phyloP scores from a whole-genome alignment of 2,113 vertebrate genomes.

The Dasyprocta punctata region DNA sequence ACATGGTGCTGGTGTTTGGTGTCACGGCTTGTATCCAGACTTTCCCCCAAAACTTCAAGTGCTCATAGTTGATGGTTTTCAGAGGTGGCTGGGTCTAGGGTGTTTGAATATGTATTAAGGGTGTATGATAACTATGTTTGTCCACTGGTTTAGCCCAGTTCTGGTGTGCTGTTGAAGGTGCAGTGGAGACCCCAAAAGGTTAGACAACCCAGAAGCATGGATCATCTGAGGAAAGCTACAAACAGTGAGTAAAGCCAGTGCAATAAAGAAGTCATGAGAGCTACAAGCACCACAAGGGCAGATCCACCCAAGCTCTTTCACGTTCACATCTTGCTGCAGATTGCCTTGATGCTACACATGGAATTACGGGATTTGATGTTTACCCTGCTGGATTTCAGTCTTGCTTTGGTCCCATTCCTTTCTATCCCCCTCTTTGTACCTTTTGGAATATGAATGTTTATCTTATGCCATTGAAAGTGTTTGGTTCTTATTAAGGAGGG shows the following conservation, averaged over 20 bases:
- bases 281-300: neutral
- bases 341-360: neutral
- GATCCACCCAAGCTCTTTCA: neutral
- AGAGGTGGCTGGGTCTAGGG: no score
- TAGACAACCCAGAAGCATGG: neutral
- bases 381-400: neutral
- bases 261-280: neutral
- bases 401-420: neutral
- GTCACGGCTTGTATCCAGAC: no score
- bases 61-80: no score
- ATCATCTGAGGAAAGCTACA: neutral
- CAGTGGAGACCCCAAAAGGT: neutral
- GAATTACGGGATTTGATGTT: neutral
- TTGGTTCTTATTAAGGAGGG: neutral
- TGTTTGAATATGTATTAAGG: no score
- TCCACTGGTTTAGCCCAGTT: no score
- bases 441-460: neutral
- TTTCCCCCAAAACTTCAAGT: no score
- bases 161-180: neutral
- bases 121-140: no score
- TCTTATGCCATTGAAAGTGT: neutral
- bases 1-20: neutral
- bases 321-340: neutral
- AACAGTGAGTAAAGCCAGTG: neutral
- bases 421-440: neutral